Evolutionary conservation across 2,797 vertebrate genomes (phyloP).

Genomic region (Cossypha heuglini): DNA sequence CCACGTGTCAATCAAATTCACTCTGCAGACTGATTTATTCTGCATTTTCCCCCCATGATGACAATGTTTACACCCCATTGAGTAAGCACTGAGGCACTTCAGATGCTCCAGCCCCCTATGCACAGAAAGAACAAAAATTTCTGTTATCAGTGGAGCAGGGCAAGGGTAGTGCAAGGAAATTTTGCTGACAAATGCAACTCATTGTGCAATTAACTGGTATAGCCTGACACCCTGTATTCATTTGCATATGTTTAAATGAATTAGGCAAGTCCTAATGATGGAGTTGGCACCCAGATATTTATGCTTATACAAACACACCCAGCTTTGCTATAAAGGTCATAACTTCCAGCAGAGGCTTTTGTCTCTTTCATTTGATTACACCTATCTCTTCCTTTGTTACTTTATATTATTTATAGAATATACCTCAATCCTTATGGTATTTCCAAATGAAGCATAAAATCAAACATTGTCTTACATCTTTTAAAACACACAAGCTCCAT

Average conservation of each 20-base stretch:
- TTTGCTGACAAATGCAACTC: not conserved
- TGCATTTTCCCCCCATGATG: not conserved
- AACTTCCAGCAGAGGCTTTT: not conserved
- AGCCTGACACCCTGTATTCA: not conserved
- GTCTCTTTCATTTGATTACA: not conserved
- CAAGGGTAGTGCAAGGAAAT: not conserved
- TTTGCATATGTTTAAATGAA: conserved; percentile 3
- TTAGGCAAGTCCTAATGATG: not conserved
- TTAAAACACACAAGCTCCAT: conserved; percentile 1
- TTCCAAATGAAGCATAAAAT: not conserved
- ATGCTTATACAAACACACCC: not conserved
- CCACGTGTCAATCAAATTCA: not conserved
- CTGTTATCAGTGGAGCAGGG: not conserved
- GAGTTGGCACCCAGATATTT: not conserved
- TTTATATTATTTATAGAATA: not conserved
- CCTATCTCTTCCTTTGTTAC: not conserved
- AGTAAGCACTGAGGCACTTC: not conserved
- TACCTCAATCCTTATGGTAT: not conserved
- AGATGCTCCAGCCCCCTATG: not conserved
- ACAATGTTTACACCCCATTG: not conserved
- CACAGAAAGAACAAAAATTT: not conserved
- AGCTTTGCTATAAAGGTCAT: not conserved
- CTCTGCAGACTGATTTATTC: not conserved
- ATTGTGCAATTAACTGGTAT: not conserved
- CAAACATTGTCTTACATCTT: not conserved